Conservation (phyloP, 2,888 invertebrate genomes). For the Dryocosmus kuriphilus region DNA sequence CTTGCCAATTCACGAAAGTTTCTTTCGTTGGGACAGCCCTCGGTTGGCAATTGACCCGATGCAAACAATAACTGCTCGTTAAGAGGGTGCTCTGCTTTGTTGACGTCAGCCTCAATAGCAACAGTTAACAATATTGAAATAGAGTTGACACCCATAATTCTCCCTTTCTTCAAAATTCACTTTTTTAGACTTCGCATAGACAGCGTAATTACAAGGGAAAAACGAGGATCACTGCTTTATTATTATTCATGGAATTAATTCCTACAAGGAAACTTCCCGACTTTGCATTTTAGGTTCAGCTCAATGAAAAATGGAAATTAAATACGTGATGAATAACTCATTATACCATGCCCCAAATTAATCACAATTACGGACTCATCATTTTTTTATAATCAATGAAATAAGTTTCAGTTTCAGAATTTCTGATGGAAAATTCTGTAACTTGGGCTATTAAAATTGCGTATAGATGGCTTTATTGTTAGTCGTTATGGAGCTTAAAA, state of each 20-base stretch:
- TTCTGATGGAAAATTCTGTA: not conserved
- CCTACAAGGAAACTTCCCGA: not conserved
- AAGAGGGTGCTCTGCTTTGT: conserved; percentile 52
- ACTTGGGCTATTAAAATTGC: not conserved
- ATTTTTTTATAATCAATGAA: not conserved
- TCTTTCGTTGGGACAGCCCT: not conserved
- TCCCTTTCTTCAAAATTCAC: not conserved
- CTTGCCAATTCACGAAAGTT: conserved; percentile 31
- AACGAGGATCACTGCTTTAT: not conserved
- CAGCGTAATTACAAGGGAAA: not conserved
- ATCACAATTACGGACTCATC: not conserved
- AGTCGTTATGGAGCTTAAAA: conserved; percentile 41
- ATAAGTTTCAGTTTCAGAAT: not conserved
- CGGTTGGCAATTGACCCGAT: conserved; percentile 38
- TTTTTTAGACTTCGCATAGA: not conserved
- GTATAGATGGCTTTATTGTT: not conserved
- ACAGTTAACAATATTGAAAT: conserved; percentile 58
- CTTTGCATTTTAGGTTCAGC: not conserved
- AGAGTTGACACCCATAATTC: conserved; percentile 59
- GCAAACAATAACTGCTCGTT: conserved; percentile 68
- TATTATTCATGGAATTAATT: conserved; percentile 19
- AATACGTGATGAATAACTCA: not conserved
- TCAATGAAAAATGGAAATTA: conserved; percentile 1
- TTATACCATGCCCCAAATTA: not conserved
- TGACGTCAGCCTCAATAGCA: conserved; percentile 55